Base-by-base conservation (phyloP, 2,888 invertebrate species). In the Ennomos fuscantarius region DNA sequence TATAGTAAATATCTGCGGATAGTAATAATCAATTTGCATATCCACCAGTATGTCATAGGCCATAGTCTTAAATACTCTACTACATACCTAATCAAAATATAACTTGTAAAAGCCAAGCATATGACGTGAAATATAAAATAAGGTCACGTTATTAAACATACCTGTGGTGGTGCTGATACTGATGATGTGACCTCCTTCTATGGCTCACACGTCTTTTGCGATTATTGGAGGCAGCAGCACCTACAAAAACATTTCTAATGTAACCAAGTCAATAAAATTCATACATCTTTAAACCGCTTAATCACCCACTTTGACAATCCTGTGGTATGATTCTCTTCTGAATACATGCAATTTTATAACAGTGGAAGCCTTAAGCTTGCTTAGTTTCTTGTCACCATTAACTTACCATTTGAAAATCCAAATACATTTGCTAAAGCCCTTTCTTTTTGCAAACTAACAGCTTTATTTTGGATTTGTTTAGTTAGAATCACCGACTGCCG, bases 401-500 rank as follows among this genome's bases (percentile, higher is more conserved):
- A 90, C 89, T 90, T 81, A 91, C 91, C 89, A 73, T 79, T 81
- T 33, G 81, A 61, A 69, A 86, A 85, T 83, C 91, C 91, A 76
- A 91, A 87, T 40, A 87, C 66, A 74, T 82, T 82, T 42, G 83
- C 76, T 66, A 89, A 73, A 42, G 77, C 78, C 60, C 71, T 83
- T 37, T 81, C 76, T 55, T 76, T 81, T 54, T 81, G 73, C 31
- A 33, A 32, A 62, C 59, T 42, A 5, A 37, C 10, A 9, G 55
- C 33, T 12, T 50, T 39, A 8, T 55, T 66, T 13, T 64, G 64
- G 44, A 40, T n/a, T 15, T 49, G 33, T 66, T 73, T 31, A 55
- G 52, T 12, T 51, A 40, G 35, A 53, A 54, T 47, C 12, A 36
- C 9, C 31, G 42, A 40, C 8, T 37, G 43, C 9, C 33, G 44